Base-by-base conservation (phyloP, 2,888 invertebrate genomes). In the Hypercompe scribonia region DNA sequence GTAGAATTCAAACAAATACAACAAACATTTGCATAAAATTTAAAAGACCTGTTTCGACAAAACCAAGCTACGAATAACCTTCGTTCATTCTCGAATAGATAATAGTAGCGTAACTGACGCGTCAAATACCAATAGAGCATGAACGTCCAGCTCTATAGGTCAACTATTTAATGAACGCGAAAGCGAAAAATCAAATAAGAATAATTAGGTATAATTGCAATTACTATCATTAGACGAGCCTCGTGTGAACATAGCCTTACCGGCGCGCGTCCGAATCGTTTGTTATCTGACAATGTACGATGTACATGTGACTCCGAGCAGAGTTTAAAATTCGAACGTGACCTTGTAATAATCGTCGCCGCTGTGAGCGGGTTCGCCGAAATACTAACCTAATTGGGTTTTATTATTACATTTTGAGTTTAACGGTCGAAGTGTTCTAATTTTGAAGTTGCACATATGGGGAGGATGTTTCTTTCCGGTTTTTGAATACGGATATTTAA, bases 351-450 rank as follows among this genome's bases (percentile, higher is more conserved):
- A 75, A 80, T 76, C 68, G 83, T 65, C 39, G 28, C 73, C 24
- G 81, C 80, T 83, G 81, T 79, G 68, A 66, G 71, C 82, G 42
- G 78, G 72, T 80, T 80, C 83, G 80, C 75, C 78, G 83, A 73
- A 80, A 50, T 70, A 73, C 78, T 83, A 83, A 83, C 83, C 83
- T 72, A 81, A 83, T 83, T 81, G 74, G 78, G 79, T 67, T 66
- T 68, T 81, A 74, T 80, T 83, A 79, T 82, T 77, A 72, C 71
- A 81, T 78, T 80, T 78, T 77, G 69, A 65, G 68, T 79, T 70
- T 69, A 81, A 81, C 65, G 74, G 71, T 69, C 54, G 64, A 68
- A 68, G 66, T 33, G 64, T 69, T 71, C 73, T 68, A 66, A 66
- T 70, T 74, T 71, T 71, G 36, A 71, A 70, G 13, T 73, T 73